Evolutionary conservation across 35 echinoderm and acorn worm species (phyloP), one percentile per base, ranked within the genome.

Genomic region (Ptychodera flava): DNA sequence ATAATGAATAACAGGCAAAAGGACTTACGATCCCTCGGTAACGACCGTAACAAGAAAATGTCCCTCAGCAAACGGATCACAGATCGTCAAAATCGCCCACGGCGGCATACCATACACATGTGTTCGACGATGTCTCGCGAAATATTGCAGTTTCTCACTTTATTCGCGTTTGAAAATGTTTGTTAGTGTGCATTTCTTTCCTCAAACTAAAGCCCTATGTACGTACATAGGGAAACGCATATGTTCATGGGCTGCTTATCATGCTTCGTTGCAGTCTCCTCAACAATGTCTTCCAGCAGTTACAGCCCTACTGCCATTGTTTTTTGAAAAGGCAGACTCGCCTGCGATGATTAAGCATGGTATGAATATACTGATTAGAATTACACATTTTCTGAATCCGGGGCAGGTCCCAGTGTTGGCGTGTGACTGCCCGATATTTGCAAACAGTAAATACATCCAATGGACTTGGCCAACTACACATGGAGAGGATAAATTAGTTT

Each of bases 401-500:
- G 76, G 75, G 34, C 85, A 91, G 77, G 79, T 87, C 38, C 90
- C 85, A 36, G 90, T 91, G 29, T 34, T 91, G 22, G 80, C 35
- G 78, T 36, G 87, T 33, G 90, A 91, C 36, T 85, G 88, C 82
- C 85, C 80, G 78, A 79, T 82, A 38, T 87, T 83, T 83, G 34
- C 81, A 64, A 84, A 38, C 12, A 33, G 90, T 88, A 92, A 92
- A 33, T 36, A 92, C 82, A 83, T 82, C 16, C 85, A 91, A 81
- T 87, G 85, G 85, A 91, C 85, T 28, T 87, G 79, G 16, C 78
- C 85, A 36, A 33, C 81, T 31, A 81, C 82, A 16, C 83, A 52
- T 77, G 84, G 85, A 30, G 89, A 90, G 36, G 82, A 90, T 29
- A 31, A 88, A 1, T 33, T 92, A 16, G 76, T 92, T 16, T 29